Base-by-base conservation (phyloP, 2,888 invertebrate species). In the Drosophila picticornis region DNA sequence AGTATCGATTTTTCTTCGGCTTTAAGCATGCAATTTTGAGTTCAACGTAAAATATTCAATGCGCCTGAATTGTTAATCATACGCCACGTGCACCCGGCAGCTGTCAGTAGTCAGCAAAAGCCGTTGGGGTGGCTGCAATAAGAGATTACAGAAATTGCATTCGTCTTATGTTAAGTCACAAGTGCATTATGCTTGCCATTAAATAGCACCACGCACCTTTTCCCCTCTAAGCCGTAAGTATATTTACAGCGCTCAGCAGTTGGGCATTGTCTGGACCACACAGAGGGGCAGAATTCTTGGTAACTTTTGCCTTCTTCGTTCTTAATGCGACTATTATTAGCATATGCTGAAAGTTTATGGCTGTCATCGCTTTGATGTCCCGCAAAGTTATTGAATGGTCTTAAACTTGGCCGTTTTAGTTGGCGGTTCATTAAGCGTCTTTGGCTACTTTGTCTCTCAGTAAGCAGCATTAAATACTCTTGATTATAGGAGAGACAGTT, bases 31-130 rank as follows among this genome's bases (percentile, higher is more conserved):
- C 60, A 76, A 64, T 74, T 72, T 59, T 73, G 71, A 62, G 46
- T 62, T 65, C 69, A 29, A 69, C 62, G 61, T 80, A 65, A 85
- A 88, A 78, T 83, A 85, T 86, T 76, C 73, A 79, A 69, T 72
- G 60, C 59, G 43, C 66, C 79, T 72, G 72, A 80, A 75, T 86
- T 89, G 82, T 89, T 87, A 89, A 86, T 86, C 87, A 86, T 89
- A 80, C 84, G 85, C 78, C 82, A 75, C 48, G 82, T 85, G 81
- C 66, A 62, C 77, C 71, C 11, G 58, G 34, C 51, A 72, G 65
- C 52, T 74, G 74, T 48, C 70, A 61, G 53, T 40, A 58, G 63
- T 38, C 50, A 31, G 46, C 56, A 38, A 57, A 40, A 50, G 61
- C 61, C 50, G 53, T 56, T 61, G 48, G 53, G 43, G 34, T 32